Percentiles rank a stretch among this genome's conserved stretches.
phyloP scores from a whole-genome alignment of 2,888 invertebrate genomes.

The Napeogenes sylphis region DNA sequence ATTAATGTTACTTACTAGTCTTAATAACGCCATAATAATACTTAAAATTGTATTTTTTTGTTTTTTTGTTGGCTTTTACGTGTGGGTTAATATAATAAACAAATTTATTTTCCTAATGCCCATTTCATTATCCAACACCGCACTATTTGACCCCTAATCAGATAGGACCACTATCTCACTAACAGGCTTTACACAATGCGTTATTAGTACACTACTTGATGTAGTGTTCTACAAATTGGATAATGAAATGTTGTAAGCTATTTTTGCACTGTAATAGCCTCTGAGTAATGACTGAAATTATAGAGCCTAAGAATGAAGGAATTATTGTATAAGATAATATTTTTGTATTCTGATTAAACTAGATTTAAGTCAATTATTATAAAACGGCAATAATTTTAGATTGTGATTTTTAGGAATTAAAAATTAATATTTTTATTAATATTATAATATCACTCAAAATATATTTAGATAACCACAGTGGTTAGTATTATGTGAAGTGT shows the following conservation, averaged over 20 bases:
- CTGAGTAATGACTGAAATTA: constrained; percentile 38
- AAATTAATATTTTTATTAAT: constrained; percentile 25
- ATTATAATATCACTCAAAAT: neutral
- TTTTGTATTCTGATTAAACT: constrained; percentile 41
- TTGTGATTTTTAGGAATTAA: constrained; percentile 48
- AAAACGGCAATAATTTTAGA: constrained; percentile 58
- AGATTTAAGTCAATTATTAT: constrained; percentile 55
- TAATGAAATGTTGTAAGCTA: neutral
- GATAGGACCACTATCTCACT: no score
- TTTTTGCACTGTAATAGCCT: neutral
- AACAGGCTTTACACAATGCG: no score
- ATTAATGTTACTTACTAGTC: constrained; percentile 2
- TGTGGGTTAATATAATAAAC: neutral
- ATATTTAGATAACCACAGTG: no score
- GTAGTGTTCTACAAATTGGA: no score
- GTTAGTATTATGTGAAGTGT: neutral
- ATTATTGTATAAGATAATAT: constrained; percentile 43
- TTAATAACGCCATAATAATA: neutral
- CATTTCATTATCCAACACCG: no score
- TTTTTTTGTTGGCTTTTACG: neutral
- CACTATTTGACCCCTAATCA: no score
- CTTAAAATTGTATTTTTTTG: no score
- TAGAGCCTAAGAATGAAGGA: constrained; percentile 48
- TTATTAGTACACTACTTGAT: no score
- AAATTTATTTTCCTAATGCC: no score